These are phyloP conservation scores for Myotis planiceps DNA, from an alignment of 2,797 vertebrate genomes.

Conservation along the genomic window DNA sequence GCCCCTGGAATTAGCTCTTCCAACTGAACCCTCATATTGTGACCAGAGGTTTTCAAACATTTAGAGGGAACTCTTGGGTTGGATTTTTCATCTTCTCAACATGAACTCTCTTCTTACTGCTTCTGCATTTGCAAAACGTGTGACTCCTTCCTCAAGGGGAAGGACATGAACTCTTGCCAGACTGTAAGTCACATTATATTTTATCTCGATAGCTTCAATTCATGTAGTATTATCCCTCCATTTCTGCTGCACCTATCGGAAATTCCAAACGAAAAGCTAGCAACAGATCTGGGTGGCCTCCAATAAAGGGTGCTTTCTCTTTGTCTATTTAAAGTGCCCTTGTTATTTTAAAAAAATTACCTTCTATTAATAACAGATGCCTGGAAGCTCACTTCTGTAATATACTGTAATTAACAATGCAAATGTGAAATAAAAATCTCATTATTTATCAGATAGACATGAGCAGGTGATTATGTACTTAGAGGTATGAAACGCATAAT, in stretches of 20 bases:
- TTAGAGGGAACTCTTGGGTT: neutral
- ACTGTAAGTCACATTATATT: neutral
- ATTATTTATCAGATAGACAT: constrained; percentile 73
- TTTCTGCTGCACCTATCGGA: neutral
- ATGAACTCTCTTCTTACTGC: neutral
- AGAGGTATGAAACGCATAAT: constrained; percentile 74
- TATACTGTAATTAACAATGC: constrained; percentile 65
- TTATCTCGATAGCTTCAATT: neutral
- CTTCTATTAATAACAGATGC: constrained; percentile 80
- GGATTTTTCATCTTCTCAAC: neutral
- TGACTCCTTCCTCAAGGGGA: neutral
- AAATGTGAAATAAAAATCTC: constrained; percentile 72
- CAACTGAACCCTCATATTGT: neutral
- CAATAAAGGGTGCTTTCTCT: constrained; percentile 65
- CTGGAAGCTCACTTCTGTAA: constrained; percentile 67
- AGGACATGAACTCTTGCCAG: neutral
- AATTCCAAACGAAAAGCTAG: constrained; percentile 26
- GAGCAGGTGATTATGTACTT: constrained; percentile 70
- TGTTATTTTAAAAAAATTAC: constrained; percentile 59
- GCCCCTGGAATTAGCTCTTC: neutral
- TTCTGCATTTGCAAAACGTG: neutral
- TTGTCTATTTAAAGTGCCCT: constrained; percentile 73
- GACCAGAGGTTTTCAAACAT: neutral
- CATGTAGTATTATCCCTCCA: neutral
- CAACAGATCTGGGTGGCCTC: constrained; percentile 40